These are phyloP conservation scores for Philopotamus ludificatus DNA, from an alignment of 1,140 invertebrate genomes.

Conservation along the genomic window DNA sequence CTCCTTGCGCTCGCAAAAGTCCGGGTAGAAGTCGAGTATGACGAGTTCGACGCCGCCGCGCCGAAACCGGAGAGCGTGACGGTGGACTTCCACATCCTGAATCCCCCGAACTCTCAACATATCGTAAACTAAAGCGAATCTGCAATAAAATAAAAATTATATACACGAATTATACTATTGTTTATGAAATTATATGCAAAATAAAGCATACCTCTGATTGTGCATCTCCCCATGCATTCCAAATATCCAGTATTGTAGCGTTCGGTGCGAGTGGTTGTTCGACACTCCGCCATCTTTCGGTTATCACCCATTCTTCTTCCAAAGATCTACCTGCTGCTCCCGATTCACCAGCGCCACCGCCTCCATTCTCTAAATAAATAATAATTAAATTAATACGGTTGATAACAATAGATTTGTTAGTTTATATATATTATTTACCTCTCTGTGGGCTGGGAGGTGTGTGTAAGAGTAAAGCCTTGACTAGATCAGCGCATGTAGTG, in stretches of 20 bases:
- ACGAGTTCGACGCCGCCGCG: constrained; percentile 5
- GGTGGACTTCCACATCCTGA: constrained; percentile 40
- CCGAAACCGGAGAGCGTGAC: constrained; percentile 10
- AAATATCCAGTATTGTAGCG: constrained; percentile 70
- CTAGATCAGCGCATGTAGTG: constrained; percentile 77
- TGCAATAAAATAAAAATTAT: constrained; percentile 11
- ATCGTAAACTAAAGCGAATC: constrained; percentile 39
- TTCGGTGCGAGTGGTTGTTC: constrained; percentile 68
- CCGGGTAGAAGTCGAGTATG: constrained; percentile 27
- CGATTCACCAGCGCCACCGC: constrained; percentile 8
- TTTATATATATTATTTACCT: not conserved
- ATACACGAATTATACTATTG: not conserved
- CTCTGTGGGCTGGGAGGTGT: constrained; percentile 9
- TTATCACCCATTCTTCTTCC: constrained; percentile 59
- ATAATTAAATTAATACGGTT: constrained; percentile 5
- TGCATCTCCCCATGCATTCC: constrained; percentile 73
- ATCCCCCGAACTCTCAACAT: constrained; percentile 39
- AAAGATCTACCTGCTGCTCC: constrained; percentile 2
- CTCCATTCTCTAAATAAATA: not conserved
- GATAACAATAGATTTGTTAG: not conserved
- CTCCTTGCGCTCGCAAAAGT: constrained; percentile 31
- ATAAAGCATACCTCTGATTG: constrained; percentile 63
- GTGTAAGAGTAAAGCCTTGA: constrained; percentile 59
- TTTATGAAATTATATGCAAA: not conserved
- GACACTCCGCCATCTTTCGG: constrained; percentile 66